These are phyloP conservation scores for Cygnus olor DNA, from an alignment of 2,797 vertebrate species.

Conservation along the genomic window DNA sequence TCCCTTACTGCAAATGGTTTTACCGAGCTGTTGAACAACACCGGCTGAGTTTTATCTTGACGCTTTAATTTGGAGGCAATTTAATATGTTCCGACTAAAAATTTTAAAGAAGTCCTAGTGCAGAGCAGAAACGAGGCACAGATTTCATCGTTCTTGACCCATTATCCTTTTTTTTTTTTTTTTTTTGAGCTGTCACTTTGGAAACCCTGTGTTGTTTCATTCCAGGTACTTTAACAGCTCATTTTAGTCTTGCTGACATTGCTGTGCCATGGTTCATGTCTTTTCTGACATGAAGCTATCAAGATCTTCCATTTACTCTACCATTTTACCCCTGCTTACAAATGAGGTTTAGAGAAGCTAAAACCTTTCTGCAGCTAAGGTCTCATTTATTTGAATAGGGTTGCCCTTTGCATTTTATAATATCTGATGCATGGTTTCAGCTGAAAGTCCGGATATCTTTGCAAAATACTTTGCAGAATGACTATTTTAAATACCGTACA, in stretches of 20 bases:
- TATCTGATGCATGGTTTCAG: not conserved
- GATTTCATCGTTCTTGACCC: constrained; percentile 34
- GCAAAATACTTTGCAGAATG: not conserved
- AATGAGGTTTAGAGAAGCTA: constrained; percentile 56
- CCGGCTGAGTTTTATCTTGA: constrained; percentile 16
- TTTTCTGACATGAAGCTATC: constrained; percentile 55
- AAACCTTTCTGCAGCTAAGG: not conserved
- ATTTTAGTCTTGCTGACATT: constrained; percentile 49
- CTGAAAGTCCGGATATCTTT: not conserved
- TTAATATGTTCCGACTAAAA: constrained; percentile 10
- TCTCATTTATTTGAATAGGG: constrained; percentile 25
- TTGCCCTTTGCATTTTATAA: constrained; percentile 23
- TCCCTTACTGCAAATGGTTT: not conserved
- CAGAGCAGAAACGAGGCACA: not conserved
- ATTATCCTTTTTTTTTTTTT: not conserved
- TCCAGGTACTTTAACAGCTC: constrained; percentile 56
- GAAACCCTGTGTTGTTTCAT: not conserved
- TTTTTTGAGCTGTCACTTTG: not conserved
- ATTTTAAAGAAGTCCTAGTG: not conserved
- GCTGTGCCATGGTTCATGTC: constrained; percentile 53
- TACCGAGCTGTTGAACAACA: not conserved
- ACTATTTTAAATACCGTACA: not conserved
- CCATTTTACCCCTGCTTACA: constrained; percentile 49
- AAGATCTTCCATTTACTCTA: constrained; percentile 49
- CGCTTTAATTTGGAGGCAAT: constrained; percentile 36